Evolutionary conservation across 2,113 vertebrate genomes (phyloP).

Genomic region (Hypocryptadius cinnamomeus): DNA sequence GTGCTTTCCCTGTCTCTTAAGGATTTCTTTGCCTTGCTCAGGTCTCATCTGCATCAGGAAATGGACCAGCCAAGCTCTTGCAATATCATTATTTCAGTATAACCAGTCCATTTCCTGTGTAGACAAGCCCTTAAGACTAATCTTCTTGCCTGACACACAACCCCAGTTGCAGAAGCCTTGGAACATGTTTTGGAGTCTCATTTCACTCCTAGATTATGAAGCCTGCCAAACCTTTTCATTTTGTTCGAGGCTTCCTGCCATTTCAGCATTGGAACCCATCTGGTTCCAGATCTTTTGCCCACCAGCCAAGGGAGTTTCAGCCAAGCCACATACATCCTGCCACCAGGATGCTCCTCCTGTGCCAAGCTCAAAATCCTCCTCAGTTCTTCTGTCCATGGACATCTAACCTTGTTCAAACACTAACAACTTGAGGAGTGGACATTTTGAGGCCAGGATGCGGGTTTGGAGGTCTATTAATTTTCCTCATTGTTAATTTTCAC

Average conservation of each 20-base stretch:
- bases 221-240: background rate
- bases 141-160: background rate
- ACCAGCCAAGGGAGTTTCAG: background rate
- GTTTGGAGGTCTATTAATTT: background rate
- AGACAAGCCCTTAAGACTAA: background rate
- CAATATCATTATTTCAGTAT: background rate
- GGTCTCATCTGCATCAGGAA: background rate
- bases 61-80: background rate
- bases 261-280: background rate
- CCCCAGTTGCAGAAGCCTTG: background rate
- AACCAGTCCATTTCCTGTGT: background rate
- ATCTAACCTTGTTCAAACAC: background rate
- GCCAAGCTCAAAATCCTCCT: background rate
- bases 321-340: background rate
- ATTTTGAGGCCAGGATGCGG: background rate
- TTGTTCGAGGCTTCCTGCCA: background rate
- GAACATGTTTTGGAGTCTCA: background rate
- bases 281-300: background rate
- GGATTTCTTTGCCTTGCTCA: background rate
- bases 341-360: background rate
- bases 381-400: background rate
- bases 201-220: background rate
- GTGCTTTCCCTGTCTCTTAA: background rate
- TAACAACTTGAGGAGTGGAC: background rate
- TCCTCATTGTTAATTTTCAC: background rate